Conservation (phyloP, 2,797 vertebrate genomes). For the Choloepus didactylus region DNA sequence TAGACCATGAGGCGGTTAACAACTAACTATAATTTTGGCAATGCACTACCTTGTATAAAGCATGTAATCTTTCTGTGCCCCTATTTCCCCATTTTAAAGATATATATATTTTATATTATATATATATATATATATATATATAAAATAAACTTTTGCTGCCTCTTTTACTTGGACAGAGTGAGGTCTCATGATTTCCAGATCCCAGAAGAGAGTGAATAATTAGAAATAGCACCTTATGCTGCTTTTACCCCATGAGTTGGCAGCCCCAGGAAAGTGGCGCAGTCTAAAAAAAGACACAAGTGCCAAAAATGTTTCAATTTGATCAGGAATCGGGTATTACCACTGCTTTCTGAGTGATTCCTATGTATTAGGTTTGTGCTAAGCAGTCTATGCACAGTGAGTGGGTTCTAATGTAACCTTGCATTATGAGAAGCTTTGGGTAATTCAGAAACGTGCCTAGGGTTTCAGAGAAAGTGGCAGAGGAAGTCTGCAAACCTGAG, state of each 20-base stretch:
- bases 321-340: background rate
- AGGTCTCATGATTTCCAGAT: background rate
- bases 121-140: background rate
- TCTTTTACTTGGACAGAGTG: background rate
- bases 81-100: conserved; percentile 18
- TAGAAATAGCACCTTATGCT: background rate
- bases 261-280: background rate
- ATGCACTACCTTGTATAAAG: background rate
- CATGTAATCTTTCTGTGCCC: background rate
- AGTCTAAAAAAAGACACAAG: background rate
- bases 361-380: background rate
- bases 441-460: background rate
- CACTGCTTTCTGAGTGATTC: background rate
- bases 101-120: background rate
- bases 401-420: background rate
- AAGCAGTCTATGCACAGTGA: background rate
- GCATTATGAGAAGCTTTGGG: background rate
- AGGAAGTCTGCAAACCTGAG: background rate
- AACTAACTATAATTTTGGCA: background rate
- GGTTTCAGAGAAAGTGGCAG: background rate
- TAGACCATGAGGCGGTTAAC: fast-evolving
- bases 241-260: background rate
- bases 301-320: background rate
- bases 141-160: background rate
- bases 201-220: background rate